These are phyloP conservation scores for Conus ventricosus DNA, from an alignment of 1,140 invertebrate species.

Conservation along the genomic window DNA sequence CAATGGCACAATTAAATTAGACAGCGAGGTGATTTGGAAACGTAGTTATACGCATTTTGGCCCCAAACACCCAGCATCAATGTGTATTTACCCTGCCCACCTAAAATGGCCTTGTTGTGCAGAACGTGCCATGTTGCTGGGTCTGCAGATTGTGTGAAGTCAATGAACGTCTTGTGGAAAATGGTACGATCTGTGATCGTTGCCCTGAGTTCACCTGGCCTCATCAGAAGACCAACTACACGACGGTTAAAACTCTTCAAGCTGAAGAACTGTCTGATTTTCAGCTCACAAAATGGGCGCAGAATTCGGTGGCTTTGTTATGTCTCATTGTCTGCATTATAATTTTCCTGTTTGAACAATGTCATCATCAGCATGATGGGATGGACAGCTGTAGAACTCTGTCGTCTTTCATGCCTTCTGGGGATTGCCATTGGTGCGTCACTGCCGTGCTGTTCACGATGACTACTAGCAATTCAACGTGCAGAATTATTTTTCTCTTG, in stretches of 20 bases:
- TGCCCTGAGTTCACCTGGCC: conserved; percentile 61
- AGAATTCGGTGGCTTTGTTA: conserved; percentile 72
- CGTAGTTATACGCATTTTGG: conserved; percentile 15
- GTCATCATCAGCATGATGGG: conserved; percentile 89
- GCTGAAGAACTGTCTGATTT: conserved; percentile 28
- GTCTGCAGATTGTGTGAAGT: conserved; percentile 43
- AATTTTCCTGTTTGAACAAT: conserved; percentile 81
- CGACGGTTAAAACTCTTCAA: conserved; percentile 75
- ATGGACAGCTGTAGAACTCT: conserved; percentile 93
- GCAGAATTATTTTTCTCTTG: conserved; percentile 76
- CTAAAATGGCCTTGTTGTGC: conserved; percentile 45
- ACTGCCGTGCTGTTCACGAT: conserved; percentile 90
- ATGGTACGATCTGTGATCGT: conserved; percentile 45
- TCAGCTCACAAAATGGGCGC: conserved; percentile 75
- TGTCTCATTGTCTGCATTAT: conserved; percentile 17
- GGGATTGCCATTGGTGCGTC: conserved; percentile 91
- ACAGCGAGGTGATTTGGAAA: not conserved
- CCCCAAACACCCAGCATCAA: no score
- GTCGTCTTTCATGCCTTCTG: conserved; percentile 88
- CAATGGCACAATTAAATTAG: conserved; percentile 11
- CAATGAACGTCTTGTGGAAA: conserved; percentile 49
- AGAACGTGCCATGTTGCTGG: conserved; percentile 52
- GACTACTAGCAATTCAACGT: conserved; percentile 75
- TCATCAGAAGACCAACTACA: conserved; percentile 75
- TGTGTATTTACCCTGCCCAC: no score